Evolutionary conservation across 2,888 invertebrate species (phyloP), one percentile per base, ranked within the genome.

Genomic region (Platerodrilus igneus): DNA sequence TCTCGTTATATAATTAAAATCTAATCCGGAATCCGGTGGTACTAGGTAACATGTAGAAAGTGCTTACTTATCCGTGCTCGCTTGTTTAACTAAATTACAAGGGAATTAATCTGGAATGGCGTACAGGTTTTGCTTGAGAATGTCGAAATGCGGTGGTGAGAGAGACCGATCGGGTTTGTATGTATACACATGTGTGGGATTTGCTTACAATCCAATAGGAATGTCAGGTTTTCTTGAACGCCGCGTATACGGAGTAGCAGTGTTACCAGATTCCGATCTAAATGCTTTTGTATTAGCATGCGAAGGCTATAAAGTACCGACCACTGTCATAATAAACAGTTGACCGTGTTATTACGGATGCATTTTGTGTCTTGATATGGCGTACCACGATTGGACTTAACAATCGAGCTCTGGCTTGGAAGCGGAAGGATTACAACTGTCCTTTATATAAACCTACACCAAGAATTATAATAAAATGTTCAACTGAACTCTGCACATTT

Each of bases 271-370:
- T 68, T 66, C 60, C 65, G 63, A 68, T 68, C 68, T 68, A 65
- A 67, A 67, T 67, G 64, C 62, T 58, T n/a, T 56, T 58, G 61
- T 62, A 68, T 68, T 68, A 67, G 64, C 68, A 68, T 68, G 65
- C 60, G 51, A 57, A 59, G 53, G 63, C 62, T 55, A 57, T 62
- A 60, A 63, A 62, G 57, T 58, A 56, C 51, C 48, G 49, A 39
- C 45, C 48, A 50, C 46, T 48, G 53, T 49, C 46, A 48, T 45
- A 52, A 55, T 56, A 56, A 57, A 53, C 52, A 55, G 49, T 51
- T 48, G 51, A 51, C 51, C 50, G 53, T 51, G 51, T 56, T 55
- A 56, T 57, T 57, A 55, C 51, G 39, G 48, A 62, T 59, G 53
- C 52, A 56, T 58, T 51, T 57, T 47, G 58, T n/a, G n/a, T n/a